Evolutionary conservation across 2,888 invertebrate species (phyloP), one percentile per base, ranked within the genome.

Genomic region (Diaperis boleti): DNA sequence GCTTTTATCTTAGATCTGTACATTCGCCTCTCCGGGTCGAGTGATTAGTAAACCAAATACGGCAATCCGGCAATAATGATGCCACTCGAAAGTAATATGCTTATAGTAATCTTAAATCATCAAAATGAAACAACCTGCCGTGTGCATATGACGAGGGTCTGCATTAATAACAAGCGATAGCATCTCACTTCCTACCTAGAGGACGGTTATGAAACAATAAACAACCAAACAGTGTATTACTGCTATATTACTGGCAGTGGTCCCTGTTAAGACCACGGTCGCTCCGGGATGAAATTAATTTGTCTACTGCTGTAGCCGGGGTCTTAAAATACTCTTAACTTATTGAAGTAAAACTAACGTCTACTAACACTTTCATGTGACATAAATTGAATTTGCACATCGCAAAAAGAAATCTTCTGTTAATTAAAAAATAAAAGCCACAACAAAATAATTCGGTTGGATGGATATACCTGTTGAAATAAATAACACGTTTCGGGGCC

Each of bases 61-160:
- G 74, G 74, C 70, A 71, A 74, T 69, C 71, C 72, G 69, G 71
- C 68, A 73, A 71, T 75, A 76, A 77, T 74, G 76, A 76, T 74
- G 72, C 74, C 74, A 75, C 74, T 76, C 70, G 74, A 76, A 77
- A 74, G 73, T 75, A 76, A 77, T 78, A 75, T 68, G 73, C 73
- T 71, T 69, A 72, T 70, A 72, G 73, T 74, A 74, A 76, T 77
- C 76, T 78, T 78, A 78, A 78, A 78, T 78, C 78, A 78, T 78
- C 76, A 74, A 76, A 78, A 78, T 76, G 76, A 77, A 78, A 76
- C 76, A 71, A 72, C 72, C 74, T 74, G 76, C 74, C 75, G 73
- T 68, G 73, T 74, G 70, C 75, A 74, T 73, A 74, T 78, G 78
- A 78, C 76, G 75, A 78, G 78, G 76, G 77, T 77, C 76, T 65